Evolutionary conservation across 2,888 invertebrate genomes (phyloP).

Genomic region (Pyrochroa serraticornis): DNA sequence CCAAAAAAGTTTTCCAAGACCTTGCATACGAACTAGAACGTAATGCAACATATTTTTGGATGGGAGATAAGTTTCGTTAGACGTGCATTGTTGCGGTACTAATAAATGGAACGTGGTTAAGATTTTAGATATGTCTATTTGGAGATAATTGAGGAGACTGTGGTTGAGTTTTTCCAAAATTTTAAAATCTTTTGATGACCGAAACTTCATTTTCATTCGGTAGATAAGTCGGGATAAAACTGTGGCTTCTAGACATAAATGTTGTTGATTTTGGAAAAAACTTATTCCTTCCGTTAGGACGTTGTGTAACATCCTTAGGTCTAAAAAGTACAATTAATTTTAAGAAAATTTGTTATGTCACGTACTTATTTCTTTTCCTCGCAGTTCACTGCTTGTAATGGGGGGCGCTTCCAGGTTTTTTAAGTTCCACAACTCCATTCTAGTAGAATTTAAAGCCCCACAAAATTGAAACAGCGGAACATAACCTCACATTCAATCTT

Average conservation of each 20-base stretch:
- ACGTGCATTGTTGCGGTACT: constrained; percentile 29
- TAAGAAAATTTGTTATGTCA: constrained; percentile 2
- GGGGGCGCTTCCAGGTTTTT: constrained; percentile 42
- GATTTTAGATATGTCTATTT: constrained; percentile 49
- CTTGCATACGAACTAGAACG: constrained; percentile 58
- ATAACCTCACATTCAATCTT: too few species aligned
- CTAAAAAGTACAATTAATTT: constrained; percentile 33
- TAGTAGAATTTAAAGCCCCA: too few species aligned
- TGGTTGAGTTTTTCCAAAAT: constrained; percentile 58
- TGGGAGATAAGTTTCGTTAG: constrained; percentile 50
- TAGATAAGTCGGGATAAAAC: constrained; percentile 58
- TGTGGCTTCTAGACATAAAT: constrained; percentile 55
- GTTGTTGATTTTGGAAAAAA: constrained; percentile 44
- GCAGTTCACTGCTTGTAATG: constrained; percentile 35
- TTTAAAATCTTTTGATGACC: constrained; percentile 60
- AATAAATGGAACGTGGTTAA: constrained; percentile 40
- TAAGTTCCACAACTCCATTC: constrained; percentile 44
- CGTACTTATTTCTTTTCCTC: constrained; percentile 36
- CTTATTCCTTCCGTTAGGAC: constrained; percentile 38
- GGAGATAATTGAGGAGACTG: constrained; percentile 55
- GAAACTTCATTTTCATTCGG: constrained; percentile 60
- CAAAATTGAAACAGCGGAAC: too few species aligned
- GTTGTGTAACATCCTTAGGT: constrained; percentile 34
- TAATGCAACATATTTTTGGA: constrained; percentile 59
- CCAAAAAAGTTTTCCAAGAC: constrained; percentile 57